phyloP scores from a whole-genome alignment of 2,113 vertebrate genomes.

The Polyodon spathula region DNA sequence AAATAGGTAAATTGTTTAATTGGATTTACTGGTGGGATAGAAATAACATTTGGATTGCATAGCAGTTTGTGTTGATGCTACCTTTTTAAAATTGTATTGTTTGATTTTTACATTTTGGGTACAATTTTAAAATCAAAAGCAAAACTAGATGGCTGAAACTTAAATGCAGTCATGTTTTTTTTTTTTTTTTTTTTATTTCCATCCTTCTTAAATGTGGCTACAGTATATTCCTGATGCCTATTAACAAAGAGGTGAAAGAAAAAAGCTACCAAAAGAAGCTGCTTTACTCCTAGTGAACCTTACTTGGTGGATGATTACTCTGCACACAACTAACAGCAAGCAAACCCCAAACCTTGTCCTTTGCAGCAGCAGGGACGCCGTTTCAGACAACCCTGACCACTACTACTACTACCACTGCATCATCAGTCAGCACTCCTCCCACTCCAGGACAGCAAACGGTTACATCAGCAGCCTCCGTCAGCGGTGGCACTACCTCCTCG shows the following conservation, averaged over 20 bases:
- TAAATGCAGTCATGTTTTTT: too few relatives aligned
- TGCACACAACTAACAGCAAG: conserved; percentile 53
- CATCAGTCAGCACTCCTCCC: conserved; percentile 51
- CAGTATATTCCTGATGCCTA: too few relatives aligned
- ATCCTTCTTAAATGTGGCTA: too few relatives aligned
- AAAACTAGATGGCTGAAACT: too few relatives aligned
- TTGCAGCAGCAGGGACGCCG: conserved; percentile 72
- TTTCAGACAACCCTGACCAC: conserved; percentile 75
- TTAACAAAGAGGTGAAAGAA: background rate
- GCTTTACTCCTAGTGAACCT: background rate
- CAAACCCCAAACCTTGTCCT: conserved; percentile 71
- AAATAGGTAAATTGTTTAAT: too few relatives aligned
- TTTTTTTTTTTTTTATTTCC: too few relatives aligned
- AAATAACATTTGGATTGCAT: too few relatives aligned
- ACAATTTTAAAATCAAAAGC: too few relatives aligned
- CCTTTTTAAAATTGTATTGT: too few relatives aligned
- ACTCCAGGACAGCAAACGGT: conserved; percentile 66
- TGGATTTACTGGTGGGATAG: too few relatives aligned
- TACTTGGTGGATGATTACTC: background rate
- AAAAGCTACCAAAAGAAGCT: background rate
- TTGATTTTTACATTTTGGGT: too few relatives aligned
- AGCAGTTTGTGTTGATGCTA: too few relatives aligned
- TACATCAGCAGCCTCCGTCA: conserved; percentile 61
- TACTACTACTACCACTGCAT: conserved; percentile 45
- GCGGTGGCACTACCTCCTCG: conserved; percentile 35